Evolutionary conservation across 2,113 vertebrate species (phyloP).

Genomic region (Boulengeromyrus knoepffleri): DNA sequence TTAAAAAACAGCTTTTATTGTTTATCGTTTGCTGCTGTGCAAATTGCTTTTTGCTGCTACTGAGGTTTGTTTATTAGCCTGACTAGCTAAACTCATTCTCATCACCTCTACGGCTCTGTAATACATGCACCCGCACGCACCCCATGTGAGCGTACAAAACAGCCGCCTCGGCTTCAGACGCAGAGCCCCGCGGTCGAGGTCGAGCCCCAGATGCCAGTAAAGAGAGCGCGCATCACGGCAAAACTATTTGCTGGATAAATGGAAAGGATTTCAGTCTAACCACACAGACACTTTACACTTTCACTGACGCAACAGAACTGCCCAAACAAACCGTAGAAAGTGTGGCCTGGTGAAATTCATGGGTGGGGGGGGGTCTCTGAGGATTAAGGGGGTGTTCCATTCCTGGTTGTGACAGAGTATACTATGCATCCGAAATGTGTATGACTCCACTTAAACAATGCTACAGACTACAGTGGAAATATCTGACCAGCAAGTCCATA

Average conservation of each 20-base stretch:
- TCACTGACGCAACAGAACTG: constrained; percentile 12
- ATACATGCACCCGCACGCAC: not conserved
- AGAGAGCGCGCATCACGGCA: constrained; percentile 66
- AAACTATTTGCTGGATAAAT: constrained; percentile 67
- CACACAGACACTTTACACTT: constrained; percentile 53
- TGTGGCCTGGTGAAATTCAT: constrained; percentile 20
- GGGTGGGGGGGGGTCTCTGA: not conserved
- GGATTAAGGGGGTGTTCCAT: no score
- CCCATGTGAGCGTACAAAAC: constrained; percentile 11
- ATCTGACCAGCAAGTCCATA: not conserved
- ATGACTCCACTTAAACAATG: not conserved
- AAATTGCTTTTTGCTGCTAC: not conserved
- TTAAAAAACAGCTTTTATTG: not conserved
- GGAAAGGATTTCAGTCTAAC: constrained; percentile 62
- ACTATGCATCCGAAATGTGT: not conserved
- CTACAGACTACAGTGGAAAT: not conserved
- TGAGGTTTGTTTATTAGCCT: not conserved
- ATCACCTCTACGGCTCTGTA: not conserved
- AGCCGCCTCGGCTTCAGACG: constrained; percentile 58
- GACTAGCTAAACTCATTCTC: not conserved
- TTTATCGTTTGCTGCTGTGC: not conserved
- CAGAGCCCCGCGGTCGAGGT: constrained; percentile 57
- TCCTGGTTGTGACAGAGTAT: not conserved
- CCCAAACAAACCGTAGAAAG: constrained; percentile 17
- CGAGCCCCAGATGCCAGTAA: constrained; percentile 61